Conservation (phyloP, 2,113 vertebrate species). For the Osmerus mordax region DNA sequence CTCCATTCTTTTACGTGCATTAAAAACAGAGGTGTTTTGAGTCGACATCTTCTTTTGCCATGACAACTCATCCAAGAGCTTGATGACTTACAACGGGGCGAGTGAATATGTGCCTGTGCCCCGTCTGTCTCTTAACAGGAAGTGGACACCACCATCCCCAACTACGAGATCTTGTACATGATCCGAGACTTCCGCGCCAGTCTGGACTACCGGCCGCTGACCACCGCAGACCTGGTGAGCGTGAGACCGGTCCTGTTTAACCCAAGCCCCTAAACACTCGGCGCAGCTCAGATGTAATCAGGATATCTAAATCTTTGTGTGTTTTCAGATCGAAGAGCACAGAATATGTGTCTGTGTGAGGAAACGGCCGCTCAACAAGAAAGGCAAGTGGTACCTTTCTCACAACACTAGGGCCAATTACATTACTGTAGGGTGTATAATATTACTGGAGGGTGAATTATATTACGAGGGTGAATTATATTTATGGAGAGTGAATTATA, state of each 20-base stretch:
- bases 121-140: slow-evolving; percentile 72
- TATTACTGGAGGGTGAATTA: no score
- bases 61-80: no score
- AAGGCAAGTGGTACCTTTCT: slow-evolving; percentile 71
- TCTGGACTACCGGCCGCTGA: slow-evolving; percentile 94
- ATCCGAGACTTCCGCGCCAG: slow-evolving; percentile 95
- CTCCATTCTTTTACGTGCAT: no score
- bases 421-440: no score
- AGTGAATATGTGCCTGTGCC: no score
- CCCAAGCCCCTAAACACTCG: no score
- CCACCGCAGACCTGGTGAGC: slow-evolving; percentile 90
- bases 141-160: slow-evolving; percentile 93
- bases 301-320: not conserved
- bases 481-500: no score
- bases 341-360: slow-evolving; percentile 98
- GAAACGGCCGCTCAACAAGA: slow-evolving; percentile 96
- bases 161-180: slow-evolving; percentile 99
- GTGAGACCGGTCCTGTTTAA: not conserved
- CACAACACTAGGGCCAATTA: no score
- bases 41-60: no score
- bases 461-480: no score
- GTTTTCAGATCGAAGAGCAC: slow-evolving; percentile 92
- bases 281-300: no score
- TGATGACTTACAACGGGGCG: not conserved
- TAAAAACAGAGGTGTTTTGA: no score